Evolutionary conservation across 2,797 vertebrate species (phyloP).

Genomic region (Mastacembelus armatus): DNA sequence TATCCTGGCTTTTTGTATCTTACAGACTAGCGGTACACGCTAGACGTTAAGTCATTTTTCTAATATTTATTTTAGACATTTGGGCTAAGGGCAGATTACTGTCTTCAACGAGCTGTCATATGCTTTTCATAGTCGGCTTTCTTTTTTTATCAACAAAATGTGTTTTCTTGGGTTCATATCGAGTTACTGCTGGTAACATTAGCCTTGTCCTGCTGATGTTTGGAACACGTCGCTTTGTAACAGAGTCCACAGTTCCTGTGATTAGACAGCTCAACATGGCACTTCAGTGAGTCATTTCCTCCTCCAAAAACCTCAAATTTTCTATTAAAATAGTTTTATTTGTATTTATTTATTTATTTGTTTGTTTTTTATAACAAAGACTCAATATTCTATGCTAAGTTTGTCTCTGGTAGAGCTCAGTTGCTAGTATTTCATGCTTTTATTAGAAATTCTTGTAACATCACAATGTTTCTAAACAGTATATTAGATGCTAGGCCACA

Average conservation of each 20-base stretch:
- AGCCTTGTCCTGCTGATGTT: slow-evolving; percentile 16
- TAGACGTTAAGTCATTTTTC: not conserved
- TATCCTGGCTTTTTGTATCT: slow-evolving; percentile 6
- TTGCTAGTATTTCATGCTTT: too few relatives aligned
- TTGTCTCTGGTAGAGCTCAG: slow-evolving; percentile 6
- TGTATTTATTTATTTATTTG: too few relatives aligned
- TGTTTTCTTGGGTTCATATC: slow-evolving; percentile 42
- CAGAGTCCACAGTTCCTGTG: slow-evolving; percentile 11
- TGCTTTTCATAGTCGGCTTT: slow-evolving; percentile 16
- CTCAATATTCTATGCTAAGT: not conserved
- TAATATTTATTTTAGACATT: slow-evolving; percentile 6
- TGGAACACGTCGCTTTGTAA: slow-evolving; percentile 22
- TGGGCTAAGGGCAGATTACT: slow-evolving; percentile 1
- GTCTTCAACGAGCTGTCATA: slow-evolving; percentile 4
- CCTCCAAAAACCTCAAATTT: slow-evolving; percentile 20
- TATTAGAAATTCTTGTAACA: slow-evolving; percentile 11
- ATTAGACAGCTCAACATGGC: not conserved
- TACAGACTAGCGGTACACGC: not conserved
- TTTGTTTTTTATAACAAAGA: not conserved
- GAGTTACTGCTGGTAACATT: slow-evolving; percentile 52
- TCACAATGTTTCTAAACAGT: slow-evolving; percentile 48
- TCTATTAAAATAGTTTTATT: not conserved
- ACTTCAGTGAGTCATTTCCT: slow-evolving; percentile 15
- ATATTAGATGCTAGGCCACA: slow-evolving; percentile 33
- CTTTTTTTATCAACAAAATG: slow-evolving; percentile 30